Conservation (phyloP, 37 sponge, comb jelly and placozoan species). For the Aplysina aerophoba region DNA sequence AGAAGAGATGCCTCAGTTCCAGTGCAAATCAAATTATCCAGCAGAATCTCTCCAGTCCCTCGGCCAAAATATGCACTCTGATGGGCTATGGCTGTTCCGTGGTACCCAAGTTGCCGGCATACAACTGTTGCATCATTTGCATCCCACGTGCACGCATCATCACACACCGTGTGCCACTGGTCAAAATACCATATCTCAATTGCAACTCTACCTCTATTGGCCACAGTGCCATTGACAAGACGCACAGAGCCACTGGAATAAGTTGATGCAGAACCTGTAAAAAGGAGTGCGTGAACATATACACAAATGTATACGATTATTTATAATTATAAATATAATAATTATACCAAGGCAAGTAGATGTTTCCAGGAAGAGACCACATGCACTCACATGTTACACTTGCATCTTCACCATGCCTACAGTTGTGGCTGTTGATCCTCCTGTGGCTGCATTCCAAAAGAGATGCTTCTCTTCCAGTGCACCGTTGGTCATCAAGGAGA, state of each 20-base stretch:
- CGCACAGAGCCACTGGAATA: no score
- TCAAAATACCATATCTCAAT: slow-evolving; percentile 35
- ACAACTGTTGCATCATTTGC: slow-evolving; percentile 5
- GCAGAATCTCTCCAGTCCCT: slow-evolving; percentile 28
- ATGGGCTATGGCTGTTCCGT: neutral
- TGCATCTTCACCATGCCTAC: slow-evolving; percentile 26
- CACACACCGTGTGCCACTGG: slow-evolving; percentile 40
- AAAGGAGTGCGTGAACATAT: no score
- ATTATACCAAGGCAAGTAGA: no score
- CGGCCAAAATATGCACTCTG: neutral
- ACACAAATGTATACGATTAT: no score
- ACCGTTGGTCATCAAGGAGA: slow-evolving; percentile 18
- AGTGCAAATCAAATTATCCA: slow-evolving; percentile 37
- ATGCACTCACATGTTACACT: slow-evolving; percentile 13
- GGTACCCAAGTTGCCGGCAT: slow-evolving; percentile 38
- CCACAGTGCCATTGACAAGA: no score
- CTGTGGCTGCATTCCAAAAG: neutral
- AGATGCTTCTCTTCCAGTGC: neutral
- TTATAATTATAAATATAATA: no score
- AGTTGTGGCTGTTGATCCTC: neutral
- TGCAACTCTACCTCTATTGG: no score
- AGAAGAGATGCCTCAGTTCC: slow-evolving; percentile 33
- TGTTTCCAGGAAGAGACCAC: no score
- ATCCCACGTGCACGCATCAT: slow-evolving; percentile 30
- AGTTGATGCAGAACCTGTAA: no score